Conservation (phyloP, 2,113 vertebrate genomes). For the Craseonycteris thonglongyai region DNA sequence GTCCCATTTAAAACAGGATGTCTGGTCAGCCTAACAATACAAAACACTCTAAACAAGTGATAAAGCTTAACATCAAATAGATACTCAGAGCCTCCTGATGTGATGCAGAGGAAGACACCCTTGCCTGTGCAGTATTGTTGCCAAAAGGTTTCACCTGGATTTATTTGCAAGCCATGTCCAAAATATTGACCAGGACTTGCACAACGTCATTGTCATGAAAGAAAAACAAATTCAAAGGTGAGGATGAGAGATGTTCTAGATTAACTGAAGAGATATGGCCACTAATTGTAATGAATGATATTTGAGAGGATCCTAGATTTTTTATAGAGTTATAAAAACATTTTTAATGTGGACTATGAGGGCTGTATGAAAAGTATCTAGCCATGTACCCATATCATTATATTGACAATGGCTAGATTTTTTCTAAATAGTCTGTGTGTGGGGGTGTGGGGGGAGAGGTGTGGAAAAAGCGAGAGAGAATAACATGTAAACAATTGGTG, state of each 20-base stretch:
- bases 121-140: background rate
- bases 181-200: background rate
- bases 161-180: background rate
- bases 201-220: background rate
- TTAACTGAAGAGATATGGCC: background rate
- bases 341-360: background rate
- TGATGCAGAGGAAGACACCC: background rate
- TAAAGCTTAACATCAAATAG: background rate
- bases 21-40: too few relatives aligned
- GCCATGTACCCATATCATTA: too few relatives aligned
- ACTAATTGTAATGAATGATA: background rate
- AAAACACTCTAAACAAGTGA: background rate
- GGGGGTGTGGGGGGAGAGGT: background rate
- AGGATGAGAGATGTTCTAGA: background rate
- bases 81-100: background rate
- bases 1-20: too few relatives aligned
- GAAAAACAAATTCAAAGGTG: background rate
- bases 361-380: too few relatives aligned
- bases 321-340: background rate
- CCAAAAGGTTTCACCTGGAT: background rate
- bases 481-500: background rate
- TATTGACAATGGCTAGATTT: too few relatives aligned
- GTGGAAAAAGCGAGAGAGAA: background rate
- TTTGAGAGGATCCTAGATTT: background rate
- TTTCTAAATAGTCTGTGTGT: background rate